These are phyloP conservation scores for Echiichthys vipera DNA, from an alignment of 2,797 vertebrate species.

Conservation along the genomic window DNA sequence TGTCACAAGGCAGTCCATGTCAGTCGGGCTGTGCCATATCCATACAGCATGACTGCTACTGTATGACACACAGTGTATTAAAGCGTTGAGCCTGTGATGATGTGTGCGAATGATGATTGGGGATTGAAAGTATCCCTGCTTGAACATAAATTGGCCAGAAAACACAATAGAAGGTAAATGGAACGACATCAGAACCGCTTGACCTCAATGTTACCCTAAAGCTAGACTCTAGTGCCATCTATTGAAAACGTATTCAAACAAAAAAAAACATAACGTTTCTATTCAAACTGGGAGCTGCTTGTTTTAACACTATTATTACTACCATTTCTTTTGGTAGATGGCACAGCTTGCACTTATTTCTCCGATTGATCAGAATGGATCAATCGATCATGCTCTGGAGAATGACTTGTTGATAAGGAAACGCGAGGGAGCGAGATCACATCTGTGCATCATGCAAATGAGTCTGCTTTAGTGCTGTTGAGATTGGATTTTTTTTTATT, in stretches of 20 bases:
- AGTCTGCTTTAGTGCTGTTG: neutral
- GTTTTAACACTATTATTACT: slow-evolving; percentile 17
- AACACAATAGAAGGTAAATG: slow-evolving; percentile 57
- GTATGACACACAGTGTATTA: slow-evolving; percentile 1
- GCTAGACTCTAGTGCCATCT: slow-evolving; percentile 96
- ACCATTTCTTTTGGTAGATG: neutral
- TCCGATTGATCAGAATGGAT: slow-evolving; percentile 6
- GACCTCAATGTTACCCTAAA: slow-evolving; percentile 88
- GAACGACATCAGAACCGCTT: slow-evolving; percentile 72
- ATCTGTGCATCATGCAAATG: neutral
- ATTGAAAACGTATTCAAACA: slow-evolving; percentile 87
- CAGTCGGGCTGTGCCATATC: slow-evolving; percentile 30
- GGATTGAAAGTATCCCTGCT: slow-evolving; percentile 27
- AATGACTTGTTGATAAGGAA: slow-evolving; percentile 65
- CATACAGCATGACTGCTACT: slow-evolving; percentile 4
- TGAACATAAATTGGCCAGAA: slow-evolving; percentile 23
- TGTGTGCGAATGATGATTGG: slow-evolving; percentile 14
- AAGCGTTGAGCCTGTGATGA: neutral
- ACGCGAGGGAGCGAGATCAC: neutral
- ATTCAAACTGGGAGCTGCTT: slow-evolving; percentile 50
- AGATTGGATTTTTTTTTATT: no score
- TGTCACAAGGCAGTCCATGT: slow-evolving; percentile 26
- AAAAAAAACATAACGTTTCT: no score
- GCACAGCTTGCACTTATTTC: neutral
- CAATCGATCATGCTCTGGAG: slow-evolving; percentile 19